Evolutionary conservation across 2,888 invertebrate species (phyloP), one percentile per base, ranked within the genome.

Genomic region (Ectemnius continuus): DNA sequence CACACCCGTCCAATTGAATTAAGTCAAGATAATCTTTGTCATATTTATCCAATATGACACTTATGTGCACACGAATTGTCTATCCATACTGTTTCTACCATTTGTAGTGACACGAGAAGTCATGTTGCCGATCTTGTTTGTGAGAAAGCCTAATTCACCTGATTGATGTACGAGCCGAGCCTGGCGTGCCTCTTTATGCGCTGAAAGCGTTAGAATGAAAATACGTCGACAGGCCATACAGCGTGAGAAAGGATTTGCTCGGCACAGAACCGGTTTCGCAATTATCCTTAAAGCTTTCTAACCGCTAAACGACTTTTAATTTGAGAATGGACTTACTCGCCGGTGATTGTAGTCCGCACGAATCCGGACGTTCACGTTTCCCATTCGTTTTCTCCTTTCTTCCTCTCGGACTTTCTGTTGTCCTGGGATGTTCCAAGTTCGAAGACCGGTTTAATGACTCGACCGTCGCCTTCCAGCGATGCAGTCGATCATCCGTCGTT

Each of bases 231-330:
- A 69, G 68, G 45, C 6, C 36, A 36, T 59, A 45, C 58, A 70
- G 58, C 73, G 73, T 74, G 78, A 76, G 78, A 76, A 76, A 74
- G 67, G 62, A 60, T 76, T 58, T 46, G 45, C 48, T 68, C 47
- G 67, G 69, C 59, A 58, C 58, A 46, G 57, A 73, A 78, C 76
- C 73, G 76, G 76, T 78, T 78, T 69, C 47, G 73, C 68, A 76
- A 78, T 78, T 78, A 73, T 70, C 59, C 61, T 59, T 76, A 74
- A 48, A 76, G 76, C 73, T 70, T 73, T 70, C 78, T 61, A 64
- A 59, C 68, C 26, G 52, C 73, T 76, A 74, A 76, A 73, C 63
- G 71, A 74, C 66, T 74, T 78, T 78, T 76, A 74, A 76, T 76
- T 71, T 58, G 62, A 63, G 61, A 61, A 63, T 61, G 57, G 73